Conservation (phyloP, 2,797 vertebrate genomes). For the Propithecus deckenii region DNA sequence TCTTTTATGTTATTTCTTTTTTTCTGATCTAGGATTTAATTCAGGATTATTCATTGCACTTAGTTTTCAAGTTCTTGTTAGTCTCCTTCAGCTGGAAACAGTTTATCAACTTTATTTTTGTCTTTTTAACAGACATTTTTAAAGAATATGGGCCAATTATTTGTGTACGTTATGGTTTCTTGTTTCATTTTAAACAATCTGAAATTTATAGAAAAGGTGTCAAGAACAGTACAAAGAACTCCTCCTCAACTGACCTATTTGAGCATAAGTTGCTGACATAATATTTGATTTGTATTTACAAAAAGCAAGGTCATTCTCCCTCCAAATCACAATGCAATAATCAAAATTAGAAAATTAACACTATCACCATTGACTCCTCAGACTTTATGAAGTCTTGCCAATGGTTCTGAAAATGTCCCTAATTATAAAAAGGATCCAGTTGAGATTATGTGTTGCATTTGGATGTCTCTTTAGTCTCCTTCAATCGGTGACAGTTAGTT, state of each 20-base stretch:
- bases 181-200: conserved; percentile 33
- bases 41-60: not conserved
- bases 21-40: conserved; percentile 19
- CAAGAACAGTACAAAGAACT: not conserved
- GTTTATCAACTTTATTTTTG: conserved; percentile 1
- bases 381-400: not conserved
- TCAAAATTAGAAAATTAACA: not conserved
- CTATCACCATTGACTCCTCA: not conserved
- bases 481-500: not conserved
- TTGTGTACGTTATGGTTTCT: not conserved
- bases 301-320: not conserved
- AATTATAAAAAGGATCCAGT: not conserved
- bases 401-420: not conserved
- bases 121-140: not conserved
- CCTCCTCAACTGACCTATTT: not conserved
- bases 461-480: not conserved
- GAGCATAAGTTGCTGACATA: not conserved
- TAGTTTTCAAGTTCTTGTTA: conserved; percentile 40
- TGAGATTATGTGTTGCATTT: not conserved
- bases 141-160: not conserved
- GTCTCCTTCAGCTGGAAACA: not conserved
- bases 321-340: not conserved
- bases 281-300: conserved; percentile 38
- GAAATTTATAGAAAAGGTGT: not conserved
- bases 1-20: not conserved